These are phyloP conservation scores for Pseudomyrmex pallidus DNA, from an alignment of 1,140 invertebrate species.

Conservation along the genomic window DNA sequence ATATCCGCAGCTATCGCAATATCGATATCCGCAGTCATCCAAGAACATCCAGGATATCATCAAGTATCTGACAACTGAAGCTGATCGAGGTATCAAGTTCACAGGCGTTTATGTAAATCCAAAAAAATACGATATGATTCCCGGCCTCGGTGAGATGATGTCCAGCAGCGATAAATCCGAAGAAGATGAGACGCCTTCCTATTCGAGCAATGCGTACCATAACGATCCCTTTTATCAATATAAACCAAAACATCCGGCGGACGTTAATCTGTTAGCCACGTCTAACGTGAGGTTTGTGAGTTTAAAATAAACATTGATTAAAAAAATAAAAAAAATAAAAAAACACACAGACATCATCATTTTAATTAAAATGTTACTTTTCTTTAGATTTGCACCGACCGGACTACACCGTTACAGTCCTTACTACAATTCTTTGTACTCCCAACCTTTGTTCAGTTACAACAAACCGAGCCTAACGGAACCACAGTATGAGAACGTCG, in stretches of 20 bases:
- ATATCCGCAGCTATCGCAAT: conserved; percentile 84
- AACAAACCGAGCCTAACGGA: conserved; percentile 61
- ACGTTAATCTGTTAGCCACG: conserved; percentile 85
- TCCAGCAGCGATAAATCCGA: conserved; percentile 71
- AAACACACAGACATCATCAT: no score
- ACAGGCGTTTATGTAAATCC: conserved; percentile 81
- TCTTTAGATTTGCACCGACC: conserved; percentile 78
- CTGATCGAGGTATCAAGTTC: conserved; percentile 80
- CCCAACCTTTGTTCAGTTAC: conserved; percentile 68
- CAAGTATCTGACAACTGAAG: conserved; percentile 81
- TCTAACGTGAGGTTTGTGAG: conserved; percentile 81
- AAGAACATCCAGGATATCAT: conserved; percentile 86
- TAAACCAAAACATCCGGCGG: conserved; percentile 85
- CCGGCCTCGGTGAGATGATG: conserved; percentile 72
- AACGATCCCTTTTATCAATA: conserved; percentile 84
- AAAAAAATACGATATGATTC: conserved; percentile 78
- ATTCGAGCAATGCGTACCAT: conserved; percentile 53
- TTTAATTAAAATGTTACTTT: conserved; percentile 23
- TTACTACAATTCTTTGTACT: conserved; percentile 75
- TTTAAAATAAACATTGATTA: neutral
- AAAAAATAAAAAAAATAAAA: no score
- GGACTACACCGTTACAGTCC: conserved; percentile 78
- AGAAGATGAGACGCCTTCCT: conserved; percentile 67
- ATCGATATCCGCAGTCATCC: conserved; percentile 81
- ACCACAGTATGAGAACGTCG: conserved; percentile 67